phyloP scores from a whole-genome alignment of 2,888 invertebrate genomes.

The Ophioninae sp. region DNA sequence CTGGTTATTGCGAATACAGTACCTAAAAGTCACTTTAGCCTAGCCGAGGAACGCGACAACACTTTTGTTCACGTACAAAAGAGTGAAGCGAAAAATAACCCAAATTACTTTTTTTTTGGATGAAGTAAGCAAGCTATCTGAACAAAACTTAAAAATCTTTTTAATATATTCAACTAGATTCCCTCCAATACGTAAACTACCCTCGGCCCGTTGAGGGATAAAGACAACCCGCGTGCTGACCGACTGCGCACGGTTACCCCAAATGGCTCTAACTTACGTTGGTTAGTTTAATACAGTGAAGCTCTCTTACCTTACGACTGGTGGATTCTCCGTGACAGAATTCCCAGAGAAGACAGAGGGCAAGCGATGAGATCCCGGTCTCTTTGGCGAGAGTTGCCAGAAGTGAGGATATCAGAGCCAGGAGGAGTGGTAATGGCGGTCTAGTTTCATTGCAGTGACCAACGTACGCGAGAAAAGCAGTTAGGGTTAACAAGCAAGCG shows the following conservation, averaged over 20 bases:
- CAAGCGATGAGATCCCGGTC: constrained; percentile 95
- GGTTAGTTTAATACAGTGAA: constrained; percentile 7
- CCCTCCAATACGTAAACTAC: too few species aligned
- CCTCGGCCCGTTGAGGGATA: too few species aligned
- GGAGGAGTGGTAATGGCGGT: constrained; percentile 72
- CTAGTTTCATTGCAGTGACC: constrained; percentile 84
- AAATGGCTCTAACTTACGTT: not conserved
- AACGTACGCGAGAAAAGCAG: constrained; percentile 93
- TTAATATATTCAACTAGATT: too few species aligned
- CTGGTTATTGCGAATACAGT: not conserved
- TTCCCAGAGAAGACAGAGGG: constrained; percentile 95
- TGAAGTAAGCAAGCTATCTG: too few species aligned
- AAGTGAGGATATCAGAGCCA: constrained; percentile 85
- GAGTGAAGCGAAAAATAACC: not conserved
- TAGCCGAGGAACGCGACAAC: not conserved
- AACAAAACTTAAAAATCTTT: too few species aligned
- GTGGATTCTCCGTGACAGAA: constrained; percentile 81
- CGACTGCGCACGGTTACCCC: too few species aligned
- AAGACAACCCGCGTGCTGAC: too few species aligned
- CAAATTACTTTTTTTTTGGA: too few species aligned
- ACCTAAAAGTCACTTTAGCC: not conserved
- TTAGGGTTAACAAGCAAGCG: constrained; percentile 94
- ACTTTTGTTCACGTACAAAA: not conserved
- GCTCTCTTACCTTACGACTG: constrained; percentile 74
- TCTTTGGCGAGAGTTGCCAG: constrained; percentile 95